Evolutionary conservation across 2,113 vertebrate genomes (phyloP), one percentile per base, ranked within the genome.

Genomic region (Anas platyrhynchos): DNA sequence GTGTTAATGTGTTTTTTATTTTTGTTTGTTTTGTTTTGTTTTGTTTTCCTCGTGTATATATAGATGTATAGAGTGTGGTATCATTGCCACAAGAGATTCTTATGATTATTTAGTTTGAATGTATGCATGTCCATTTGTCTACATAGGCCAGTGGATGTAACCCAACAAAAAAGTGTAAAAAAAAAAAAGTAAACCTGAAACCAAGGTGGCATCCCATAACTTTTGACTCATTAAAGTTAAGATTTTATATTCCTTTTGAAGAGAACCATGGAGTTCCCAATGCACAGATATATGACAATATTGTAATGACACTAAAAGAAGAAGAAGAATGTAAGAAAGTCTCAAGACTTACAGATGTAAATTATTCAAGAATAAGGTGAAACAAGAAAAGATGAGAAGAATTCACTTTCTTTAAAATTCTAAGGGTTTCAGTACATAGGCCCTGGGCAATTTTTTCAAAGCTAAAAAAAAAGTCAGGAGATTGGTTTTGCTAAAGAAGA

Each of bases 281-380:
- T 56, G 46, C 38, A 84, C 78, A 16, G 15, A 34, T 52, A 78
- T 48, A 88, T 72, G 91, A 88, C 92, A 94, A 75, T 86, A 92
- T 61, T 78, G 56, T 89, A 94, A 94, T 93, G 91, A 91, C 92
- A 92, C 13, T 3, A 91, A 95, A 94, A 97, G 80, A 84, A 86
- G 67, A 94, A 61, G 48, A 56, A 62, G 36, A 41, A 83, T 67
- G 41, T 83, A 62, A 94, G 76, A 76, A 27, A 56, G 25, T 90
- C 79, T 88, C 61, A 90, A 68, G 73, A 44, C 65, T 91, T 81
- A 78, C 43, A 89, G 88, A 89, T 65, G 72, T 97, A 92, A 97
- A 94, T 96, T 96, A 93, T 97, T 96, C 63, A 97, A 94, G 88
- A 81, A 88, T 63, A 96, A 95, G 73, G 92, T 81, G 77, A 91